Percentiles rank a stretch among this genome's conserved stretches.
Evolutionary conservation across 1,140 invertebrate genomes (phyloP).

Genomic region (Thaumatotibia leucotreta): DNA sequence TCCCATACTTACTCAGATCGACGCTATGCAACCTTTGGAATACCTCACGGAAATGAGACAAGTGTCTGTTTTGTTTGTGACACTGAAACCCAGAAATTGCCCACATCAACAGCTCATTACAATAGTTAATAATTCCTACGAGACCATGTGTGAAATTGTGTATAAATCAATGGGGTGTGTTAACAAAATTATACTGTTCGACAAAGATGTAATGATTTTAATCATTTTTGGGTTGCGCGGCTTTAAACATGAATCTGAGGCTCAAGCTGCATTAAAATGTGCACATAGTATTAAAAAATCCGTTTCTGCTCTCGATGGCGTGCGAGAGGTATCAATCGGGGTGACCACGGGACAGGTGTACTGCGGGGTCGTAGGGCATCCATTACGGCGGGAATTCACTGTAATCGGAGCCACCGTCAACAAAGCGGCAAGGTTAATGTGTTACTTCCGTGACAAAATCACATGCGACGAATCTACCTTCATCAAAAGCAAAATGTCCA

Average conservation of each 20-base stretch:
- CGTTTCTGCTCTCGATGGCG: constrained; percentile 71
- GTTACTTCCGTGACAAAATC: constrained; percentile 80
- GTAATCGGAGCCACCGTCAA: constrained; percentile 87
- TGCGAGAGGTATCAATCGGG: constrained; percentile 79
- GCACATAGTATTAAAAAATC: constrained; percentile 76
- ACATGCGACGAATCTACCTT: constrained; percentile 79
- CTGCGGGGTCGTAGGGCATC: constrained; percentile 87
- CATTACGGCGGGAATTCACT: constrained; percentile 84
- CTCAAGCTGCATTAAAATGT: constrained; percentile 81
- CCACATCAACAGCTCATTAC: constrained; percentile 58
- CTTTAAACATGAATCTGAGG: constrained; percentile 83
- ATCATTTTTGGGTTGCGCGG: constrained; percentile 85
- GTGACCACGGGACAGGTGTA: constrained; percentile 83
- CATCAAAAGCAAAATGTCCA: constrained; percentile 76
- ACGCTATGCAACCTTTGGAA: constrained; percentile 81
- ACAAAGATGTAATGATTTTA: constrained; percentile 86
- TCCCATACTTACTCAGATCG: constrained; percentile 79
- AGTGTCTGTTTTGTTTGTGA: constrained; percentile 82
- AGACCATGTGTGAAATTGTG: constrained; percentile 69
- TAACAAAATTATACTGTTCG: constrained; percentile 86
- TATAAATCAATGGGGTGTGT: constrained; percentile 80
- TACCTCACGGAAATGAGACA: constrained; percentile 85
- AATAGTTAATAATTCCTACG: constrained; percentile 63
- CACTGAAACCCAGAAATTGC: constrained; percentile 75
- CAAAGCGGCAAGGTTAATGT: constrained; percentile 86